Evolutionary conservation across 2,797 vertebrate genomes (phyloP).

Genomic region (Mus spretus): DNA sequence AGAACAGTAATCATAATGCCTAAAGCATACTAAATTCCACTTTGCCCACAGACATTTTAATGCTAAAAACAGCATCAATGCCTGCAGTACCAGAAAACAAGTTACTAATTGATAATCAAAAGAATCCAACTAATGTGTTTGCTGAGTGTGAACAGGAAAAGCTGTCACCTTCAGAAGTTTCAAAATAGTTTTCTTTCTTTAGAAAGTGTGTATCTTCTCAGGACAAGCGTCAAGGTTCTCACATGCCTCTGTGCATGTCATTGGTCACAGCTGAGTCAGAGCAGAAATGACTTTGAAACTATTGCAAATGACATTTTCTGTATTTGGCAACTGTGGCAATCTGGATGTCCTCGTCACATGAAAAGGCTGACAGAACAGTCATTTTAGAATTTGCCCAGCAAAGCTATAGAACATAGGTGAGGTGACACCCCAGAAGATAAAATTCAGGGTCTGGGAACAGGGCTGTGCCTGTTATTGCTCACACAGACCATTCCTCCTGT

Average conservation of each 20-base stretch:
- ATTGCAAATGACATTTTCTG: slow-evolving; percentile 67
- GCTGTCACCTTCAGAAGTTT: slow-evolving; percentile 76
- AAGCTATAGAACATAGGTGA: slow-evolving; percentile 62
- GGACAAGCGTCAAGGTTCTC: slow-evolving; percentile 50
- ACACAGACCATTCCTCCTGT: slow-evolving; percentile 76
- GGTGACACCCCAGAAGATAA: slow-evolving; percentile 73
- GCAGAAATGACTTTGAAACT: slow-evolving; percentile 64
- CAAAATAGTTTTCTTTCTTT: slow-evolving; percentile 84
- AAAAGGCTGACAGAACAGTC: slow-evolving; percentile 74
- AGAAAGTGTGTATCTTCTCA: slow-evolving; percentile 70
- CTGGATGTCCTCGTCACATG: slow-evolving; percentile 77
- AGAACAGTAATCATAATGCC: background rate
- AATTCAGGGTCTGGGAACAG: background rate
- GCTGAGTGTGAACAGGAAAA: slow-evolving; percentile 82
- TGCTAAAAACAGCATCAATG: slow-evolving; percentile 73
- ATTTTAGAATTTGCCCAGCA: slow-evolving; percentile 64
- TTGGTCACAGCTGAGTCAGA: slow-evolving; percentile 55
- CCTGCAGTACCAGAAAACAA: slow-evolving; percentile 54
- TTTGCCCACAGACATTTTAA: slow-evolving; percentile 42
- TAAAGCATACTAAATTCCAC: slow-evolving; percentile 44
- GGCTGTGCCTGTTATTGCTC: background rate
- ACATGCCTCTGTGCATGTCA: slow-evolving; percentile 45
- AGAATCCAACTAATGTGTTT: slow-evolving; percentile 77
- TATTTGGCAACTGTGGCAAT: slow-evolving; percentile 64
- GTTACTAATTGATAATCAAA: slow-evolving; percentile 69